Percentiles rank a stretch among this genome's conserved stretches.
Evolutionary conservation across 2,113 vertebrate species (phyloP).

Genomic region (Urocitellus parryii): DNA sequence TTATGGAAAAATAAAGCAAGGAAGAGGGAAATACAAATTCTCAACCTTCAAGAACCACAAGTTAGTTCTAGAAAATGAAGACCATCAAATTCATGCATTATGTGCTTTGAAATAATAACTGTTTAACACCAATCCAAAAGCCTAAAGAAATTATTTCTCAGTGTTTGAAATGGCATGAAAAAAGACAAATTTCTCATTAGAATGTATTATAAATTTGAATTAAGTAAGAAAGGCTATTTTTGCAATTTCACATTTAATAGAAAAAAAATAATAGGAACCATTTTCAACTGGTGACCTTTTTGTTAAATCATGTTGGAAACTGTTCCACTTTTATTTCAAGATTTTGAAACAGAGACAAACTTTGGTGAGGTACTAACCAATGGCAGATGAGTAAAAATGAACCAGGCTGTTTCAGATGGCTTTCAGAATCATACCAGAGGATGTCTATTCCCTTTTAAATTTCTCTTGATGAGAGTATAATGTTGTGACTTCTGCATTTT

Average conservation of each 20-base stretch:
- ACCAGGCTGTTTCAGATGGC: background rate
- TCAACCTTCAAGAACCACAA: background rate
- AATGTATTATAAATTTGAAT: slow-evolving; percentile 65
- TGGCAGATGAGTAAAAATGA: background rate
- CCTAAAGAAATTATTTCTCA: slow-evolving; percentile 45
- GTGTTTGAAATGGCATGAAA: slow-evolving; percentile 59
- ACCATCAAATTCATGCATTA: background rate
- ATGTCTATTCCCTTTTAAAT: slow-evolving; percentile 30
- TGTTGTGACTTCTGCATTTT: background rate
- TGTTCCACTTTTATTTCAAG: slow-evolving; percentile 66
- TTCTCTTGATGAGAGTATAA: background rate
- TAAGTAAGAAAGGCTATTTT: slow-evolving; percentile 49
- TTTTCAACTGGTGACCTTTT: slow-evolving; percentile 61
- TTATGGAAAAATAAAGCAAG: background rate
- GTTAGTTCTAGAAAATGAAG: slow-evolving; percentile 29
- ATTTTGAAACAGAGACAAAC: slow-evolving; percentile 75
- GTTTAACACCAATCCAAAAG: background rate
- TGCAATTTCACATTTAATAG: slow-evolving; percentile 58
- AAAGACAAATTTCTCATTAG: background rate
- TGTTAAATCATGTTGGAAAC: slow-evolving; percentile 57
- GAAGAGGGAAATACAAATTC: background rate
- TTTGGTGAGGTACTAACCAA: slow-evolving; percentile 39
- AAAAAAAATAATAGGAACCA: slow-evolving; percentile 50
- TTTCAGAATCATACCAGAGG: slow-evolving; percentile 35
- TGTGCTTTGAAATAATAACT: background rate